Conservation (phyloP, 2,113 vertebrate species). For the Bubo bubo region DNA sequence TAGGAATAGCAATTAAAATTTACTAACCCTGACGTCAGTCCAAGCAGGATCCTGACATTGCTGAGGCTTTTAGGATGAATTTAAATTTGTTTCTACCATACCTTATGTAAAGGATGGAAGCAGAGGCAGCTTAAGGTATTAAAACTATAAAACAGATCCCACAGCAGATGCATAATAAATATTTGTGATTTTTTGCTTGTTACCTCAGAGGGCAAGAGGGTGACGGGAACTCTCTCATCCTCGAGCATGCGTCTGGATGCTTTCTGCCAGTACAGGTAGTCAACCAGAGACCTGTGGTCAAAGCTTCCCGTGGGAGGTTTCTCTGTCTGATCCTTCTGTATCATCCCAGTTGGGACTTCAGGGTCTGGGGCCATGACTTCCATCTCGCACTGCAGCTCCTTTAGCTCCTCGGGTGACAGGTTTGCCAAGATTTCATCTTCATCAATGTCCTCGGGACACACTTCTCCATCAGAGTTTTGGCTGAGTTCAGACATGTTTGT, state of each 20-base stretch:
- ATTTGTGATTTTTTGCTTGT: constrained; percentile 37
- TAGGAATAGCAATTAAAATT: background rate
- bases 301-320: constrained; percentile 90
- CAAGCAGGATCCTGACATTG: background rate
- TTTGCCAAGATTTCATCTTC: constrained; percentile 94
- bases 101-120: fast-evolving
- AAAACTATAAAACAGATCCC: background rate
- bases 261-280: constrained; percentile 94
- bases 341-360: constrained; percentile 87
- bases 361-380: constrained; percentile 94
- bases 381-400: constrained; percentile 92
- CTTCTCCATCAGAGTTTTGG: constrained; percentile 69
- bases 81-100: background rate
- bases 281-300: constrained; percentile 90
- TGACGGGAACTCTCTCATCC: constrained; percentile 88
- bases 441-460: constrained; percentile 79
- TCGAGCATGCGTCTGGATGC: constrained; percentile 91
- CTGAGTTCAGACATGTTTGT: constrained; percentile 69
- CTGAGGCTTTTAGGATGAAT: constrained; percentile 11
- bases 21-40: background rate
- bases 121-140: background rate
- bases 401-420: constrained; percentile 91
- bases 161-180: background rate
- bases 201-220: constrained; percentile 87
- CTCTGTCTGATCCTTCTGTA: constrained; percentile 93